phyloP scores from a whole-genome alignment of 64 coral and sea anemone genomes.

The Trachythela sp. region DNA sequence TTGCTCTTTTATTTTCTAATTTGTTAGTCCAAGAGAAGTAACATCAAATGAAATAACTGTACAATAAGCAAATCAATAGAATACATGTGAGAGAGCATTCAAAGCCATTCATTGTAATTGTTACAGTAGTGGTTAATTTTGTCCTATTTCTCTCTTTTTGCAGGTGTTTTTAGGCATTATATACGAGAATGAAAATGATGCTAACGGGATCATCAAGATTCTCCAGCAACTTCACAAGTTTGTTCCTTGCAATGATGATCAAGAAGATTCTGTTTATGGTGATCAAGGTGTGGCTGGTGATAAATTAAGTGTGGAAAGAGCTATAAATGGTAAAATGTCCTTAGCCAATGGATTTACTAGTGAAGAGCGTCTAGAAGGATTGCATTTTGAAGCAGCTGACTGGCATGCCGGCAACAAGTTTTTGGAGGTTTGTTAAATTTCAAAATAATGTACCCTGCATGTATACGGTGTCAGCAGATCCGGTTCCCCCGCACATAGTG shows the following conservation, averaged over 20 bases:
- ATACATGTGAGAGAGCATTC: neutral
- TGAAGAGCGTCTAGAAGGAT: neutral
- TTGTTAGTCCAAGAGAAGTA: no score
- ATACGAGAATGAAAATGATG: constrained; percentile 5
- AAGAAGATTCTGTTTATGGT: neutral
- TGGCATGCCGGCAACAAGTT: constrained; percentile 19
- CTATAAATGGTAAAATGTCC: neutral
- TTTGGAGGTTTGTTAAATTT: neutral
- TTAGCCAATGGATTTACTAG: constrained; percentile 3
- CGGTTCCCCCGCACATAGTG: no score
- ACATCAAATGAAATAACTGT: no score
- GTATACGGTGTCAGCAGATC: no score
- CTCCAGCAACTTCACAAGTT: neutral
- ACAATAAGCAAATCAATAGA: no score
- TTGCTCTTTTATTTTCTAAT: no score
- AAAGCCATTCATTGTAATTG: neutral
- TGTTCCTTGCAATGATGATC: neutral
- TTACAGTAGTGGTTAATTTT: neutral
- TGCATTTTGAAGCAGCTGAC: neutral
- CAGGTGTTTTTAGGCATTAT: neutral
- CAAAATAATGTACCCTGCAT: no score
- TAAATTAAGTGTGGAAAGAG: neutral
- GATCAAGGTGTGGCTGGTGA: neutral
- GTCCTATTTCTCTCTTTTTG: neutral
- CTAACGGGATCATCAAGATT: neutral